Evolutionary conservation across 2,888 invertebrate species (phyloP).

Genomic region (Chironomus riparius): DNA sequence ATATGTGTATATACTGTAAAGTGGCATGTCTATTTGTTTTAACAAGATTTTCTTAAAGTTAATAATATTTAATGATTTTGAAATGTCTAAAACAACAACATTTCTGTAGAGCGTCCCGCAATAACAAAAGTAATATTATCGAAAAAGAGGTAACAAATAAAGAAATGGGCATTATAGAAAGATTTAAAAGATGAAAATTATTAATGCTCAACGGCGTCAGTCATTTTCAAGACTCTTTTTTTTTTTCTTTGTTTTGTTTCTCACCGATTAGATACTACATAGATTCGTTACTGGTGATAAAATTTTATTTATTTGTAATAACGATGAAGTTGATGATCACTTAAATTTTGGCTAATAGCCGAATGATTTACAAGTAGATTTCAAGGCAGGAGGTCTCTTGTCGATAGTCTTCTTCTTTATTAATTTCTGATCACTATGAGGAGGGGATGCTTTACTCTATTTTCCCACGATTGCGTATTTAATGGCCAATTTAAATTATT

Average conservation of each 20-base stretch:
- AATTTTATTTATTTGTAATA: conserved; percentile 24
- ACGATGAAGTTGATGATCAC: conserved; percentile 8
- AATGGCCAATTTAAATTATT: neutral
- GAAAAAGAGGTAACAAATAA: neutral
- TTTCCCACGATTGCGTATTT: neutral
- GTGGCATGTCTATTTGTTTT: conserved; percentile 25
- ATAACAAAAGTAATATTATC: neutral
- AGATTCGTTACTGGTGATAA: conserved; percentile 7
- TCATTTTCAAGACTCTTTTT: neutral
- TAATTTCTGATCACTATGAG: too few relatives aligned
- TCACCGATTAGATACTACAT: conserved; percentile 1
- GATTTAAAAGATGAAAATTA: neutral
- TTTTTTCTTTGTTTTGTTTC: neutral
- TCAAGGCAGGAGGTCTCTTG: conserved; percentile 19
- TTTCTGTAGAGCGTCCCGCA: neutral
- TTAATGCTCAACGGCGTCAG: conserved; percentile 27
- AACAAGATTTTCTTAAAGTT: conserved; percentile 25
- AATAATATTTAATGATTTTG: conserved; percentile 27
- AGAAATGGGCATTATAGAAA: neutral
- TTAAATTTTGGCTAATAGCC: conserved; percentile 17
- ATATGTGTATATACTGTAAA: neutral
- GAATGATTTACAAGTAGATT: conserved; percentile 18
- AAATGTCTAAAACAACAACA: conserved; percentile 9
- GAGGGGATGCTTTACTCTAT: neutral
- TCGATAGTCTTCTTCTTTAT: neutral